Evolutionary conservation across 2,888 invertebrate genomes (phyloP).

Genomic region (Diloba caeruleocephala): DNA sequence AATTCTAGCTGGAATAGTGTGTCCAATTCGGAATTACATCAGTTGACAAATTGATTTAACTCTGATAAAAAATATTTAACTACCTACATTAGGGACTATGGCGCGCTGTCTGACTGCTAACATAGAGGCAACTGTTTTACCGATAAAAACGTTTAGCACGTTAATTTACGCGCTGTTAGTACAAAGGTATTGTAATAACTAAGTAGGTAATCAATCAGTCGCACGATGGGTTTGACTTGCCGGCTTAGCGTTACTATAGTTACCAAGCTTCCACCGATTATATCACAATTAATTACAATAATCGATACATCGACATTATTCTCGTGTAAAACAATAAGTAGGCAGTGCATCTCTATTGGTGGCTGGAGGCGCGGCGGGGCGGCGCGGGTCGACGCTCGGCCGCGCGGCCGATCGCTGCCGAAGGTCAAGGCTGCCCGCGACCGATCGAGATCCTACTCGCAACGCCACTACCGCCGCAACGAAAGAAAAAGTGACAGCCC

Average conservation of each 20-base stretch:
- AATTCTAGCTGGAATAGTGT: no score
- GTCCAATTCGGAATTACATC: not conserved
- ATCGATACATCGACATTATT: conserved; percentile 51
- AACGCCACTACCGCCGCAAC: conserved; percentile 68
- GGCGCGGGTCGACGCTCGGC: conserved; percentile 81
- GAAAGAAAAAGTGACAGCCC: conserved; percentile 89
- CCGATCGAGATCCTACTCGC: conserved; percentile 75
- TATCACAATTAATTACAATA: conserved; percentile 14
- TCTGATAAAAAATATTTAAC: no score
- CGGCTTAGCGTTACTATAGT: not conserved
- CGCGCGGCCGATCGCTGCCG: conserved; percentile 83
- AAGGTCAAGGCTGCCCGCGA: conserved; percentile 85
- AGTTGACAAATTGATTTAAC: not conserved
- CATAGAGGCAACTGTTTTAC: conserved; percentile 13
- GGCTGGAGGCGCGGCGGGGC: conserved; percentile 61
- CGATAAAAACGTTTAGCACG: conserved; percentile 3
- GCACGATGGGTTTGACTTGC: not conserved
- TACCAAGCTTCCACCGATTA: conserved; percentile 10
- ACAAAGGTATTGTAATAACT: conserved; percentile 11
- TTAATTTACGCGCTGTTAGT: conserved; percentile 11
- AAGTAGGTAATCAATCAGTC: conserved; percentile 18
- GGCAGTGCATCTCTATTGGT: conserved; percentile 59
- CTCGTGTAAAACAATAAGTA: conserved; percentile 36
- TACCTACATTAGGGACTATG: no score
- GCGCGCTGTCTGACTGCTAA: not conserved